Evolutionary conservation across 2,888 invertebrate species (phyloP).

Genomic region (Meteorus colon): DNA sequence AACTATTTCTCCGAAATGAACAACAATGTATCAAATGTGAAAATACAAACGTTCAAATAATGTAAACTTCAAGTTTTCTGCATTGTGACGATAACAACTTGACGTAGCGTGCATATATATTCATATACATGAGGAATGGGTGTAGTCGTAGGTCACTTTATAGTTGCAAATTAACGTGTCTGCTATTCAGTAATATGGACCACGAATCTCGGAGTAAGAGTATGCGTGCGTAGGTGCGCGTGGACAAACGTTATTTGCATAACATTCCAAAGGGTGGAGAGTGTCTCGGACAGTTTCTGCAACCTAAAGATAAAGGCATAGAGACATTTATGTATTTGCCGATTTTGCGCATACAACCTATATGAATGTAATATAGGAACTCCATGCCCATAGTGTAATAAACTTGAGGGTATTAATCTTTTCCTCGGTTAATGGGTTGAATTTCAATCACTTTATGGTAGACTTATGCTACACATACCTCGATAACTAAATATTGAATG

Average conservation of each 20-base stretch:
- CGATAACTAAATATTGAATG: constrained; percentile 28
- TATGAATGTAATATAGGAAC: background rate
- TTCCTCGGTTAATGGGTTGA: background rate
- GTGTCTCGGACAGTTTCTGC: constrained; percentile 7
- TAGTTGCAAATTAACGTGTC: constrained; percentile 5
- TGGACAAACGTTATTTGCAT: constrained; percentile 41
- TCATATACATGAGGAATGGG: background rate
- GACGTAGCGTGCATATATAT: background rate
- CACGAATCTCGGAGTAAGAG: background rate
- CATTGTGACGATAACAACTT: background rate
- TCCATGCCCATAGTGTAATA: background rate
- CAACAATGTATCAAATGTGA: background rate
- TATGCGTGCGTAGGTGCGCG: background rate
- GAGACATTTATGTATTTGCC: background rate
- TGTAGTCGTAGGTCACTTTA: background rate
- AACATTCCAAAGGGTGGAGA: constrained; percentile 19
- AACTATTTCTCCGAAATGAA: no score
- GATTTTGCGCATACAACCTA: background rate
- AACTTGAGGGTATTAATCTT: background rate
- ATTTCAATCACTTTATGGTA: background rate
- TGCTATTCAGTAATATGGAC: background rate
- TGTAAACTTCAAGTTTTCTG: background rate
- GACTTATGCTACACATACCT: background rate
- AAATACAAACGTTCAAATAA: background rate
- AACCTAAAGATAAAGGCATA: constrained; percentile 20